phyloP scores from a whole-genome alignment of 2,113 vertebrate species.

The Toxostoma redivivum region DNA sequence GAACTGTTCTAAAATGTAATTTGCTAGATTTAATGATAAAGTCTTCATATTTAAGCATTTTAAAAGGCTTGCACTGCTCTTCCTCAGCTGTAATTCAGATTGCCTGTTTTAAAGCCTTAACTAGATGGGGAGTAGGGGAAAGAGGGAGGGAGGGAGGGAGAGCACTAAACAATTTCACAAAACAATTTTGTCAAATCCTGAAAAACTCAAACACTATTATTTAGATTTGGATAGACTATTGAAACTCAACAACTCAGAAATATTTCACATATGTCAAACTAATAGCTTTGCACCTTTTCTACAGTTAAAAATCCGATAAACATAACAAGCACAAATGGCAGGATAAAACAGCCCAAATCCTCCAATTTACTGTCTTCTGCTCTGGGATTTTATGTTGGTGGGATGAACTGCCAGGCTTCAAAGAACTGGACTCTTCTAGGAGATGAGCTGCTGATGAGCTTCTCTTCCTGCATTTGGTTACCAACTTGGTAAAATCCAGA shows the following conservation, averaged over 20 bases:
- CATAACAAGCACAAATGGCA: not conserved
- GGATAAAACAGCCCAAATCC: not conserved
- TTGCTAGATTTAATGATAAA: not conserved
- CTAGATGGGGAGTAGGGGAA: accelerated
- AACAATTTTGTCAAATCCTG: not conserved
- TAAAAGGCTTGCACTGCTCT: not conserved
- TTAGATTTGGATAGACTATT: not conserved
- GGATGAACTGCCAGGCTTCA: not conserved
- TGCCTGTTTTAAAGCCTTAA: not conserved
- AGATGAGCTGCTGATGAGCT: not conserved
- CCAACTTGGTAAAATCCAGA: not conserved
- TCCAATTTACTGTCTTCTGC: not conserved
- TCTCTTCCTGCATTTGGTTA: not conserved
- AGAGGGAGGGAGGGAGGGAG: not conserved
- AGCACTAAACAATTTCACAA: too few species aligned
- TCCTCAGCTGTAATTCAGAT: not conserved
- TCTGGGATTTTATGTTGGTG: not conserved
- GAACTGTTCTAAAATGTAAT: not conserved
- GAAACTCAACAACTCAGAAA: not conserved
- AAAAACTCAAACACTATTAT: not conserved
- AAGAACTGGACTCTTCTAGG: not conserved
- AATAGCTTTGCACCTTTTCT: not conserved
- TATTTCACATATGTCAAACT: not conserved
- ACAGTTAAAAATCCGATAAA: not conserved
- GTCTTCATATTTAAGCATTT: not conserved